Evolutionary conservation across 2,113 vertebrate genomes (phyloP).

Genomic region (Camelus dromedarius): DNA sequence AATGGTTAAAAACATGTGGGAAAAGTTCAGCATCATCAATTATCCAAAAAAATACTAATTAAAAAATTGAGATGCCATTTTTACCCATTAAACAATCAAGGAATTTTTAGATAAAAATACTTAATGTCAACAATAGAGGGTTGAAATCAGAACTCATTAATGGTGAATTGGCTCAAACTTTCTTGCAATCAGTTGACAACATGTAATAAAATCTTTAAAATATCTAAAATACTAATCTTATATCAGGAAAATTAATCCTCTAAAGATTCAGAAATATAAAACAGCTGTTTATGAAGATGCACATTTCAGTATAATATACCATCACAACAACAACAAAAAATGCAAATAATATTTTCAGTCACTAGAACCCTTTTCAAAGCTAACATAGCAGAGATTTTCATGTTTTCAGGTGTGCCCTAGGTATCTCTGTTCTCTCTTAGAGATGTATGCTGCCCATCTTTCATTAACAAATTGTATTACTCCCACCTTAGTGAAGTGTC

Average conservation of each 20-base stretch:
- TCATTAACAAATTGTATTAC: background rate
- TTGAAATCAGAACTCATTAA: constrained; percentile 17
- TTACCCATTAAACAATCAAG: background rate
- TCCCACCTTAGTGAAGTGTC: background rate
- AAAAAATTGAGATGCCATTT: background rate
- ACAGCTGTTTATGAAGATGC: background rate
- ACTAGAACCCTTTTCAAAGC: background rate
- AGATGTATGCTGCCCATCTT: background rate
- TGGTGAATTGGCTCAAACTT: background rate
- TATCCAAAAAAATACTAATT: constrained; percentile 28
- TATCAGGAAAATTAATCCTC: background rate
- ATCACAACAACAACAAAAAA: background rate
- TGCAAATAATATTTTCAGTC: background rate
- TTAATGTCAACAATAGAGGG: background rate
- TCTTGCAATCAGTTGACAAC: background rate
- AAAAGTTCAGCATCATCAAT: background rate
- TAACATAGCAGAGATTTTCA: background rate
- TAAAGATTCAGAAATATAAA: background rate
- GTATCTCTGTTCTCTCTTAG: background rate
- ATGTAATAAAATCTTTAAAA: constrained; percentile 35
- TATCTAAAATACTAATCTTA: background rate
- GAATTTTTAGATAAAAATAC: background rate
- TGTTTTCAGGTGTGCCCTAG: background rate
- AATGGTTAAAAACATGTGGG: background rate
- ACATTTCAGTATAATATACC: background rate